These are phyloP conservation scores for Cyrtodaria siliqua DNA, from an alignment of 2,888 invertebrate genomes.

Conservation along the genomic window DNA sequence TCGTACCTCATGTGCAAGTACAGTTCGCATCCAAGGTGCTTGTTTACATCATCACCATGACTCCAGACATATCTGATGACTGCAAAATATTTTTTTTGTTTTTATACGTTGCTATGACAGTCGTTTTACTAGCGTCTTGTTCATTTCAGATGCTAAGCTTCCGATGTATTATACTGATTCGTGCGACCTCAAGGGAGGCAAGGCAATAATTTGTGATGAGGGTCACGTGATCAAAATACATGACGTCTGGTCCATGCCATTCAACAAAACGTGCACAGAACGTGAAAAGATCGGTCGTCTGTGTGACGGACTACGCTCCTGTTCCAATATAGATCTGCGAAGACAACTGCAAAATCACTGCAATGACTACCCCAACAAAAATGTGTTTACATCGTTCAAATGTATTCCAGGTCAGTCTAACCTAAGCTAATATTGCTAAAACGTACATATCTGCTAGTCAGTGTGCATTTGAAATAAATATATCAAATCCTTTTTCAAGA, in stretches of 20 bases:
- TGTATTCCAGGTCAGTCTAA: slow-evolving; percentile 64
- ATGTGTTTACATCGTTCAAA: slow-evolving; percentile 60
- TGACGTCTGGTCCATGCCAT: slow-evolving; percentile 63
- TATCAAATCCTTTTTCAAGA: too few species aligned
- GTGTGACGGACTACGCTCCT: slow-evolving; percentile 67
- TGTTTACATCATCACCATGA: too few species aligned
- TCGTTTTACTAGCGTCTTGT: slow-evolving; percentile 2
- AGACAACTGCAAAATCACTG: slow-evolving; percentile 66
- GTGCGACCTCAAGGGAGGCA: slow-evolving; percentile 46
- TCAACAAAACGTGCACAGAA: slow-evolving; percentile 61
- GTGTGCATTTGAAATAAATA: too few species aligned
- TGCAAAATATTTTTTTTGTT: too few species aligned
- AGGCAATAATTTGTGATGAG: slow-evolving; percentile 52
- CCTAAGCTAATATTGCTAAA: too few species aligned
- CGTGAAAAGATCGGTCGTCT: slow-evolving; percentile 53
- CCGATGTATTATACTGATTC: slow-evolving; percentile 51
- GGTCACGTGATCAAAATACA: slow-evolving; percentile 38
- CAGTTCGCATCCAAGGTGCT: too few species aligned
- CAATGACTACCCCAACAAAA: slow-evolving; percentile 49
- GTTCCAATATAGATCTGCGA: slow-evolving; percentile 62
- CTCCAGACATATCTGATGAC: too few species aligned
- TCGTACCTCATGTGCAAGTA: too few species aligned
- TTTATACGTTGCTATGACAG: neutral
- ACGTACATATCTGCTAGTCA: too few species aligned
- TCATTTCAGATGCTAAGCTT: slow-evolving; percentile 23